phyloP scores from a whole-genome alignment of 1,140 invertebrate genomes.

The Danaus melanippus region DNA sequence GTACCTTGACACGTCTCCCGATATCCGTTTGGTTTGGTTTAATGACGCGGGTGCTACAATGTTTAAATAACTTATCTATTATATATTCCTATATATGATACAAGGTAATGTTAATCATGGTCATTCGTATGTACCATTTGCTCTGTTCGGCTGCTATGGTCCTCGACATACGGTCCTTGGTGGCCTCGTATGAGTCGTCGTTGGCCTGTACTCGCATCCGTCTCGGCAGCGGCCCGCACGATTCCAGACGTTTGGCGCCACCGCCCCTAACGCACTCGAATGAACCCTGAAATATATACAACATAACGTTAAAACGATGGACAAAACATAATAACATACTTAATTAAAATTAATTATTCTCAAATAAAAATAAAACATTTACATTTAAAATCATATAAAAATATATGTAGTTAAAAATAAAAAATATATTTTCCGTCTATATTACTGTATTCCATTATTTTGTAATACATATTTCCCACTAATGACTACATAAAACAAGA shows the following conservation, averaged over 20 bases:
- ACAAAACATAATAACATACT: neutral
- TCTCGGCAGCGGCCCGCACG: constrained; percentile 84
- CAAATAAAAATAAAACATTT: too few relatives aligned
- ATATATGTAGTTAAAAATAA: too few relatives aligned
- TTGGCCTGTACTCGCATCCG: constrained; percentile 93
- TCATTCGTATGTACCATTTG: constrained; percentile 80
- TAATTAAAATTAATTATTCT: neutral
- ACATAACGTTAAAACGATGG: neutral
- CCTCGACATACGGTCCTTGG: constrained; percentile 89
- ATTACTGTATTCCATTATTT: too few relatives aligned
- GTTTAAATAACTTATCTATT: constrained; percentile 3
- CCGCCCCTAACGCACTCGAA: constrained; percentile 91
- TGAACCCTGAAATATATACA: constrained; percentile 74
- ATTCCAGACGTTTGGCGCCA: constrained; percentile 77
- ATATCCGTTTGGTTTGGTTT: constrained; percentile 91
- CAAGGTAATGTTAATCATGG: too few relatives aligned
- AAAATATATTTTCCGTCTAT: too few relatives aligned
- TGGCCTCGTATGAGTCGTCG: constrained; percentile 94
- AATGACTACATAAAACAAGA: constrained; percentile 1
- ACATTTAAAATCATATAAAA: neutral
- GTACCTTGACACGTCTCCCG: constrained; percentile 86
- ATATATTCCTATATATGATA: neutral
- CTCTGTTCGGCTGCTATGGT: constrained; percentile 92
- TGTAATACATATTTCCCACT: too few relatives aligned
- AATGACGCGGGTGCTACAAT: constrained; percentile 88